Base-by-base conservation (phyloP, 2,113 vertebrate species). In the Gambusia affinis region DNA sequence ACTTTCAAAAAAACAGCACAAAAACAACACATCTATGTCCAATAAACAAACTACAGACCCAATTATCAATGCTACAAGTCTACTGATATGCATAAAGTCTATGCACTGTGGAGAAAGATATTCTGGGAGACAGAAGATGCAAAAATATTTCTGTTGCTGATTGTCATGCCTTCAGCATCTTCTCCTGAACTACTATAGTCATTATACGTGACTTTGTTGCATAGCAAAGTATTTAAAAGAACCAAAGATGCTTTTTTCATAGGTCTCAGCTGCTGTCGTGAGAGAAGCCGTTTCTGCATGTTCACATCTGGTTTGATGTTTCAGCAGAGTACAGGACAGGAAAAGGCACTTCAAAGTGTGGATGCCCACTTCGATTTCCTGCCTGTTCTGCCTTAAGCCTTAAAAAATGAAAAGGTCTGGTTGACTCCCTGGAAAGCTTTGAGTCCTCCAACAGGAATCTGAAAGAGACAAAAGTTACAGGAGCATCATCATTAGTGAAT, bases 331-430 rank as follows among this genome's bases (percentile, higher is more conserved):
- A 71, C 57, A 75, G 62, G 79, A 67, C 75, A 74, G 68, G 81
- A 86, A 57, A 88, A 92, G 87, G 89, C 90, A 93, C 90, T 90
- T 89, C 72, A 79, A 84, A 90, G 79, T 79, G 76, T 87, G 83
- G 86, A 85, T 81, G 70, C 79, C 83, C 79, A 57, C 84, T 87
- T 83, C 28, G 19, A 88, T 86, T 88, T 86, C 88, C 84, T 83
- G 82, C 62, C 35, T 35, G 64, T 87, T 82, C 72, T 61, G 61
- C 81, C 19, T 51, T 79, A 88, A 86, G 67, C 70, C 69, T 75
- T 72, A 62, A 86, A 84, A 74, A 79, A 64, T 73, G 74, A 82
- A 66, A 85, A 70, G n/a, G 60, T 84, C 80, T 72, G 78, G 76
- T 57, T 60, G 74, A 75, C 70, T 83, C 79, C 70, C 64, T 67